These are phyloP conservation scores for Orientallactaga sibirica DNA, from an alignment of 2,797 vertebrate genomes.

Conservation along the genomic window DNA sequence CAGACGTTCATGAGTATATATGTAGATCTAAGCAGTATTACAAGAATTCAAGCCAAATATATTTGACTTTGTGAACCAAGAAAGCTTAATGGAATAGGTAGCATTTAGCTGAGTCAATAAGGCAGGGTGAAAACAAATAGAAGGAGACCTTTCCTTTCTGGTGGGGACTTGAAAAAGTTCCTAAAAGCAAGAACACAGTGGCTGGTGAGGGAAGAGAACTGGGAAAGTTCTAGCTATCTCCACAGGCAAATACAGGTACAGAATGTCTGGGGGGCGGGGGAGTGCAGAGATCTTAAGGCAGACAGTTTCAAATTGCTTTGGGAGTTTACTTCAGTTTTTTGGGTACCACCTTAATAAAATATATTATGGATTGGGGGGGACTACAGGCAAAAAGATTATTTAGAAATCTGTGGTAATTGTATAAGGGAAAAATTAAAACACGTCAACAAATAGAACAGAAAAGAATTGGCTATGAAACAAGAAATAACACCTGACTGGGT, in stretches of 20 bases:
- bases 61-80: conserved; percentile 32
- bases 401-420: conserved; percentile 41
- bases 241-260: neutral
- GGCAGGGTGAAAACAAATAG: conserved; percentile 1
- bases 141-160: neutral
- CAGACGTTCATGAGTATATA: neutral
- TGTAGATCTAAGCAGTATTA: neutral
- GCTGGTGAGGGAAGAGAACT: neutral
- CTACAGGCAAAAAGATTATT: conserved; percentile 29
- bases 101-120: conserved; percentile 22
- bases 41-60: neutral
- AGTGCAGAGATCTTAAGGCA: neutral
- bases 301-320: neutral
- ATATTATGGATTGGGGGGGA: neutral
- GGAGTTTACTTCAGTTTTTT: conserved; percentile 43
- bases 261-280: neutral
- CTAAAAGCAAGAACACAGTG: neutral
- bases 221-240: neutral
- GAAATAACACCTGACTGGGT: neutral
- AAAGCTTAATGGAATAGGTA: conserved; percentile 24
- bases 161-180: neutral
- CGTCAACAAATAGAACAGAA: conserved; percentile 1
- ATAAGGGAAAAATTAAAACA: conserved; percentile 40
- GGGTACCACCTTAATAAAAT: neutral
- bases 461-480: conserved; percentile 17